Evolutionary conservation across 2,113 vertebrate species (phyloP), one percentile per base, ranked within the genome.

Genomic region (Megaleporinus macrocephalus): DNA sequence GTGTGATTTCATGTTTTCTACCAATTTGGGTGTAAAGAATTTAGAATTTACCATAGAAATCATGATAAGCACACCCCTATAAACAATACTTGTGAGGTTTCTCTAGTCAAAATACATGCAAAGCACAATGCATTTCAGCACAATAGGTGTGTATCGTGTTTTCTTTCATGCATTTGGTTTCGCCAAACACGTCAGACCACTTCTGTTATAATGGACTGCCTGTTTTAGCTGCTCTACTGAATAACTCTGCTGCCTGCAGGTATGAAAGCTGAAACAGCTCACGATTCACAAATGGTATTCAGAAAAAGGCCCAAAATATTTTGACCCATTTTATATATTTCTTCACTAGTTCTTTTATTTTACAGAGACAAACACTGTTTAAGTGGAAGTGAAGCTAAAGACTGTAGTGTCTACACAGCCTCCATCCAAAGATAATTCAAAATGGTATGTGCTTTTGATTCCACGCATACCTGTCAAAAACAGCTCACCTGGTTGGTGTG

Each of bases 401-500:
- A 4, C 41, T 51, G 14, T 51, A 51, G 49, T 16, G 47, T 49
- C 1, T 11, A 51, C 1, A 18, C 9, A 26, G n/a, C 53, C 5
- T 57, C 20, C 7, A 7, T 4, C 6, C 53, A 57, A 57, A 57
- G 53, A 5, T 57, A 13, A 51, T 51, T 20, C n/a, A 5, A 16
- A 13, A 1, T 59, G 57, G 51, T 55, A 55, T 55, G 51, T 55
- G 53, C 13, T 22, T 51, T 18, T 51, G 49, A 14, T 51, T 61
- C 57, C 22, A n/a, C 26, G 10, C 22, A 61, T 61, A 61, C 57
- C 57, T 61, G 24, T 5, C 57, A 61, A 68, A 30, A 24, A n/a
- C 2, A 72, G 53, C 77, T 78, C 51, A 97, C 97, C 94, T 95
- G 90, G 83, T 97, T 97, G 53, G 95, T 96, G 92, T 97, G 96